Conservation (phyloP, 2,888 invertebrate species). For the Hypomecis punctinalis region DNA sequence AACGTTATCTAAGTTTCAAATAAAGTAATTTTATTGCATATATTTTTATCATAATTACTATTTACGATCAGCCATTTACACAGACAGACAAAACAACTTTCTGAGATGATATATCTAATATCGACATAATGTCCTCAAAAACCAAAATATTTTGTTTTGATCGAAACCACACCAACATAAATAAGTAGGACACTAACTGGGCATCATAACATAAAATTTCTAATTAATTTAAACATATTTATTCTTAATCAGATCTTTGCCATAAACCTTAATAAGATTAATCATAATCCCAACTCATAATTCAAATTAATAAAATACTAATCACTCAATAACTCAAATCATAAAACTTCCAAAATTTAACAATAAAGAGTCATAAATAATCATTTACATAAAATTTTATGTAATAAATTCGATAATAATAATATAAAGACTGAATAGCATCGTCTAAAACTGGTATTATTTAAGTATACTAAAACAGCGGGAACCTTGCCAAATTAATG, state of each 20-base stretch:
- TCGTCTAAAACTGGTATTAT: slow-evolving; percentile 23
- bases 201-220: neutral
- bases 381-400: slow-evolving; percentile 29
- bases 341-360: slow-evolving; percentile 22
- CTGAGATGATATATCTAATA: too few relatives aligned
- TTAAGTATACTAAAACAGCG: slow-evolving; percentile 21
- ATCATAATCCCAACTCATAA: slow-evolving; percentile 21
- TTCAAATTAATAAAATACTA: slow-evolving; percentile 29
- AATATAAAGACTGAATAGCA: slow-evolving; percentile 11
- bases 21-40: too few relatives aligned
- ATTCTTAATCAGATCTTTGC: slow-evolving; percentile 11
- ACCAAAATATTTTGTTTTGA: neutral
- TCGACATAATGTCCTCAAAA: too few relatives aligned
- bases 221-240: slow-evolving; percentile 11
- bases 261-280: slow-evolving; percentile 27
- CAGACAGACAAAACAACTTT: too few relatives aligned
- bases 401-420: slow-evolving; percentile 30
- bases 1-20: too few relatives aligned
- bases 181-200: neutral
- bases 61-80: too few relatives aligned
- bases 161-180: neutral
- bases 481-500: slow-evolving; percentile 28
- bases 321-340: slow-evolving; percentile 35
- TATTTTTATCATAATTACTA: too few relatives aligned
- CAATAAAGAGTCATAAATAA: slow-evolving; percentile 21